Evolutionary conservation across 2,113 vertebrate genomes (phyloP).

Genomic region (Thamnaconus septentrionalis): DNA sequence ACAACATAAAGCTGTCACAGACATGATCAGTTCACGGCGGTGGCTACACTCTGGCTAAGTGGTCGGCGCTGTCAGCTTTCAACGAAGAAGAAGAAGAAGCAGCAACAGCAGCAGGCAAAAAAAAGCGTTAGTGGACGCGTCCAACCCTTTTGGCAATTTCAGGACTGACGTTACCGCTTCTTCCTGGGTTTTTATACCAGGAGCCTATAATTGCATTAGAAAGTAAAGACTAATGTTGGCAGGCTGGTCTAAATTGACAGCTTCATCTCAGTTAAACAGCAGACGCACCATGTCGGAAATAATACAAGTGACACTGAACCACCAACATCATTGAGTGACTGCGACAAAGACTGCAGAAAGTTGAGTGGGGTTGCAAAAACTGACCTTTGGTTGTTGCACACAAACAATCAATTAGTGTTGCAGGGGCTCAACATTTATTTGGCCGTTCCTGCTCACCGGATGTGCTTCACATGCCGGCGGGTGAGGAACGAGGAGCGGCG

Average conservation of each 20-base stretch:
- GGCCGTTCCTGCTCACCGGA: conserved; percentile 43
- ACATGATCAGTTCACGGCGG: conserved; percentile 6
- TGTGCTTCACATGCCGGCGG: conserved; percentile 44
- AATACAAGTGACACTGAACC: no score
- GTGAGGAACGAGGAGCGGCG: conserved; percentile 56
- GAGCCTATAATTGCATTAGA: neutral
- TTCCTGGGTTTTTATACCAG: neutral
- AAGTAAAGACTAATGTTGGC: neutral
- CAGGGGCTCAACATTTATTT: conserved; percentile 64
- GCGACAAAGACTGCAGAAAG: no score
- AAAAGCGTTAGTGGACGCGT: neutral
- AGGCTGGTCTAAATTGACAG: no score
- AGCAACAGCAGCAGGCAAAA: no score
- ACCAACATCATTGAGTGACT: no score
- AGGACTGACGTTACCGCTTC: neutral
- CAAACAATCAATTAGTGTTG: conserved; percentile 54
- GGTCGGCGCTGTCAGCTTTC: conserved; percentile 18
- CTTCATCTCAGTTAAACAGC: no score
- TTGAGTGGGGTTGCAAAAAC: no score
- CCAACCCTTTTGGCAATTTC: neutral
- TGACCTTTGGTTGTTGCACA: neutral
- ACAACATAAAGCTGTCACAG: conserved; percentile 37
- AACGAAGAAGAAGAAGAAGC: neutral
- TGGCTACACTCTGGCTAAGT: neutral
- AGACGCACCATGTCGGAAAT: no score